These are phyloP conservation scores for Natrix natrix DNA, from an alignment of 2,797 vertebrate genomes.

Conservation along the genomic window DNA sequence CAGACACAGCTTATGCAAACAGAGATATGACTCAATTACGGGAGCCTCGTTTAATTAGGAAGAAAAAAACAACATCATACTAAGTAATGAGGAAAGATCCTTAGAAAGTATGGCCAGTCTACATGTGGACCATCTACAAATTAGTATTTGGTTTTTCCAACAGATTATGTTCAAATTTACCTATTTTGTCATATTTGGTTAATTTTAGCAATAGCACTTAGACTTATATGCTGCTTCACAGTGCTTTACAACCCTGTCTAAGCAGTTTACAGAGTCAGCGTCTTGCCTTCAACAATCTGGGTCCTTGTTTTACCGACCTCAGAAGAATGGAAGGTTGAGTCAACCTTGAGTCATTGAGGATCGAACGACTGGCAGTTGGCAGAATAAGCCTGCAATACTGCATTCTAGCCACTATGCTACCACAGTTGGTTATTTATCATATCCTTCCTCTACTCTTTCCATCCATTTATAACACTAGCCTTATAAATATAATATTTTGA, in stretches of 20 bases:
- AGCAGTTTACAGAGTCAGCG: neutral
- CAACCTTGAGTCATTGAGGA: neutral
- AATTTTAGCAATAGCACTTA: neutral
- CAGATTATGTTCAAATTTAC: neutral
- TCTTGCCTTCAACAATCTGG: neutral
- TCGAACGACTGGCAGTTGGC: neutral
- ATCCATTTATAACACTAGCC: neutral
- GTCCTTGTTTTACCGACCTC: neutral
- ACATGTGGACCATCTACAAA: neutral
- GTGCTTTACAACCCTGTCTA: neutral
- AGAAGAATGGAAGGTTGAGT: neutral
- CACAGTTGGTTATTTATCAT: neutral
- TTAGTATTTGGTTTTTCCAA: neutral
- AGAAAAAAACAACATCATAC: neutral
- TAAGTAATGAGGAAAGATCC: neutral
- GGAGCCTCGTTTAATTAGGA: conserved; percentile 26
- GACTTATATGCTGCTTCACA: neutral
- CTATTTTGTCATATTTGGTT: neutral
- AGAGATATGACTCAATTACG: conserved; percentile 30
- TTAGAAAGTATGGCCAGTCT: no score
- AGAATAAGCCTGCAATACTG: neutral
- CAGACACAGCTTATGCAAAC: conserved; percentile 18
- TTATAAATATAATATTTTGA: neutral
- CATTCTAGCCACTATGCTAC: neutral
- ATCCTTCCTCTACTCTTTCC: neutral